These are phyloP conservation scores for Noctua janthe DNA, from an alignment of 2,888 invertebrate species.

Conservation along the genomic window DNA sequence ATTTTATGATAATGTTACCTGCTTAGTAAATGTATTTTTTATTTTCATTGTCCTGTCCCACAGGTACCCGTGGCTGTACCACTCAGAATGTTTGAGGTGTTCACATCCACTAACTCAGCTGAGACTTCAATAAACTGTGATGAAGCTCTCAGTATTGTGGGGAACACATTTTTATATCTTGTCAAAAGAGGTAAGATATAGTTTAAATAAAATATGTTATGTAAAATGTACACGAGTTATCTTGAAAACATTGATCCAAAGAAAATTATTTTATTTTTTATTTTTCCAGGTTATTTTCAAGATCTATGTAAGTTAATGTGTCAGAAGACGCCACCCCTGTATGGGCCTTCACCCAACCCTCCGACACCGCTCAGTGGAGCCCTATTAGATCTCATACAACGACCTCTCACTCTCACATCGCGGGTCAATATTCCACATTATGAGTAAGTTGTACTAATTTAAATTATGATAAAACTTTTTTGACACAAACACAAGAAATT, in stretches of 20 bases:
- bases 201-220: background rate
- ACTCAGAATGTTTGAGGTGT: constrained; percentile 94
- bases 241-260: background rate
- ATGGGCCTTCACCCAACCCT: constrained; percentile 92
- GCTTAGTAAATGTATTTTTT: background rate
- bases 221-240: background rate
- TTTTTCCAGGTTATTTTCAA: constrained; percentile 92
- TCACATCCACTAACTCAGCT: constrained; percentile 90
- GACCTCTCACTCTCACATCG: constrained; percentile 92
- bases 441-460: constrained; percentile 79
- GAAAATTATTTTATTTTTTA: background rate
- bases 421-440: constrained; percentile 84
- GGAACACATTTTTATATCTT: constrained; percentile 89
- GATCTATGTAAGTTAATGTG: constrained; percentile 93
- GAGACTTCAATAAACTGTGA: constrained; percentile 80
- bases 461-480: background rate
- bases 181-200: constrained; percentile 88
- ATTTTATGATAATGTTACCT: background rate
- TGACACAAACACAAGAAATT: background rate
- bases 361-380: constrained; percentile 94
- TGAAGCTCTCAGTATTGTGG: constrained; percentile 78
- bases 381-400: constrained; percentile 93
- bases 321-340: constrained; percentile 92
- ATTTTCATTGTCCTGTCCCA: constrained; percentile 16
- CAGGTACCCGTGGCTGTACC: constrained; percentile 92